Conservation (phyloP, 2,888 invertebrate species). For the Pedicia rivosa region DNA sequence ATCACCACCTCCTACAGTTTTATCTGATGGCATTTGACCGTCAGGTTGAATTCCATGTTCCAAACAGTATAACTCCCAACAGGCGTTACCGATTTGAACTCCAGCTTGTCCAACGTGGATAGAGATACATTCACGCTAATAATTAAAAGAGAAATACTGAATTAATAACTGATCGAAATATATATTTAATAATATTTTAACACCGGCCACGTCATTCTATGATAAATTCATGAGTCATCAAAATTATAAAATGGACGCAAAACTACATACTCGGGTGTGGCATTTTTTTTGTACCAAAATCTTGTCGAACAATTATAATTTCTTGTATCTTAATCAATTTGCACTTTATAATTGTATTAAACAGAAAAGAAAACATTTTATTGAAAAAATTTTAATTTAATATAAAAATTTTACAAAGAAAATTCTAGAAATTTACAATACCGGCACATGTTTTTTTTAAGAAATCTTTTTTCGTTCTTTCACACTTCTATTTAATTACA, state of each 20-base stretch:
- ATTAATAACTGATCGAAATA: background rate
- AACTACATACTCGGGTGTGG: too few species aligned
- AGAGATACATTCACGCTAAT: conserved; percentile 62
- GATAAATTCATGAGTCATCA: background rate
- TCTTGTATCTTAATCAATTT: too few species aligned
- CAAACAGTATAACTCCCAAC: conserved; percentile 77
- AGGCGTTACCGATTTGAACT: conserved; percentile 81
- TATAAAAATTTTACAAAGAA: too few species aligned
- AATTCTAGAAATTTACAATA: too few species aligned
- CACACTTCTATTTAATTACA: background rate
- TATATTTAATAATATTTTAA: too few species aligned
- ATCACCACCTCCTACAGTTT: conserved; percentile 79
- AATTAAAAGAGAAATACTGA: conserved; percentile 15
- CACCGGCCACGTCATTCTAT: too few species aligned
- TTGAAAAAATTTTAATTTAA: too few species aligned
- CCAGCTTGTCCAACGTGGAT: conserved; percentile 69
- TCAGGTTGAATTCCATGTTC: conserved; percentile 87
- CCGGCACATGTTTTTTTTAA: too few species aligned
- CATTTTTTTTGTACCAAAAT: background rate
- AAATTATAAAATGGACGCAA: background rate
- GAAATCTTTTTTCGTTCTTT: too few species aligned
- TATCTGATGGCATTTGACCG: conserved; percentile 88
- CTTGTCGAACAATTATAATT: background rate
- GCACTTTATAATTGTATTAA: too few species aligned
- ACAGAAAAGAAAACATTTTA: too few species aligned